Evolutionary conservation across 1,140 invertebrate genomes (phyloP).

Genomic region (Drosophila gunungcola): DNA sequence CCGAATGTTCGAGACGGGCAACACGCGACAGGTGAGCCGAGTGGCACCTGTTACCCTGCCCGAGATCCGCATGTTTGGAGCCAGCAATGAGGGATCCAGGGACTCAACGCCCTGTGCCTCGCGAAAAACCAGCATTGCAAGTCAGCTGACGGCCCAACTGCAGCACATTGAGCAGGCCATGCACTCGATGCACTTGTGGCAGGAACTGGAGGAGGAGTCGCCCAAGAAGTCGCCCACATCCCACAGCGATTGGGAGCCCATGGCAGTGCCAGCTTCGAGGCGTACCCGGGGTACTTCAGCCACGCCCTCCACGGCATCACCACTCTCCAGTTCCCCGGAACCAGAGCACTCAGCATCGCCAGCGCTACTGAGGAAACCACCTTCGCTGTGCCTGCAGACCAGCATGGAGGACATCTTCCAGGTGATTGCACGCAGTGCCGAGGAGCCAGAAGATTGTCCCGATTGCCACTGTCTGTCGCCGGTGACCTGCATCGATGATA

Average conservation of each 20-base stretch:
- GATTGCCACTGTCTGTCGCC: conserved; percentile 58
- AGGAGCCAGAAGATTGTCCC: conserved; percentile 42
- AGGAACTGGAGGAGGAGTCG: conserved; percentile 61
- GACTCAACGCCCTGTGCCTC: conserved; percentile 68
- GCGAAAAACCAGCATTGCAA: conserved; percentile 60
- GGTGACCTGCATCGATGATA: conserved; percentile 80
- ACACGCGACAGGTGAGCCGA: conserved; percentile 60
- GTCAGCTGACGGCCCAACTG: conserved; percentile 63
- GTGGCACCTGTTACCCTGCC: conserved; percentile 60
- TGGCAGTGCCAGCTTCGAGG: conserved; percentile 41
- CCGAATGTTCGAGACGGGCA: conserved; percentile 74
- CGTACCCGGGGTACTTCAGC: conserved; percentile 65
- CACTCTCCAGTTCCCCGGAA: conserved; percentile 67
- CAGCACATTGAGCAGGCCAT: conserved; percentile 77
- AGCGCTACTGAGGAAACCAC: conserved; percentile 52
- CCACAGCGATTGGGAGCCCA: conserved; percentile 62
- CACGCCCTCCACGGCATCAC: conserved; percentile 75
- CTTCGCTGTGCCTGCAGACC: conserved; percentile 65
- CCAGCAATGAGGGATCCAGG: conserved; percentile 50
- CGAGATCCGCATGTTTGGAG: conserved; percentile 66
- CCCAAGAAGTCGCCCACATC: conserved; percentile 12
- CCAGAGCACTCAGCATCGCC: conserved; percentile 44
- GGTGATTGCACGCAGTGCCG: conserved; percentile 73
- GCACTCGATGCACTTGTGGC: conserved; percentile 70
- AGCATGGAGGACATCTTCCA: conserved; percentile 82